Base-by-base conservation (phyloP, 1,140 invertebrate genomes). In the Mactra quadrangularis region DNA sequence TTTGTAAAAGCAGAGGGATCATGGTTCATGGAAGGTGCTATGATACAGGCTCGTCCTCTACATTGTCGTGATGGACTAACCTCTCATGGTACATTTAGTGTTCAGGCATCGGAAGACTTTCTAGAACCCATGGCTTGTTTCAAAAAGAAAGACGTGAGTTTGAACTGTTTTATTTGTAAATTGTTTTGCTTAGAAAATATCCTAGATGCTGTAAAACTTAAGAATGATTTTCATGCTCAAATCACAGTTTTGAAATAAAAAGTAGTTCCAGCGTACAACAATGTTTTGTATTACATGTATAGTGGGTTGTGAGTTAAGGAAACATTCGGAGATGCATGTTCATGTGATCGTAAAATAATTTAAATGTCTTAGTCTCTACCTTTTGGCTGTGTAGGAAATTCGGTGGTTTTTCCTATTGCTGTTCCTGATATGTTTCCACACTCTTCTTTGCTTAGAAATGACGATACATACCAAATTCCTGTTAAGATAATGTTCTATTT, bases 1-100 rank as follows among this genome's bases (percentile, higher is more conserved):
- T 38, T 72, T 53, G 19, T 72, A 13, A 72, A 72, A 33, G 29
- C 70, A n/a, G 55, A 50, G 19, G 75, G 57, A n/a, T 38, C 52
- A 11, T 78, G 59, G 45, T 78, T 78, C 33, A 17, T 64, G 22
- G 75, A 78, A 47, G 75, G 75, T 3, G 19, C 29, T 2, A 41
- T 78, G 38, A 38, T 78, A 25, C 75, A 78, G 22, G 33, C 33
- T n/a, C 35, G 75, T 9, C 3, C 45, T 0, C 9, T 66, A 1
- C n/a, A 60, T 35, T 78, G 75, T 64, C 15, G 17, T 13, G 47
- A 53, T 19, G 41, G 13, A 35, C 17, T 45, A 6, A 41, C 9
- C 3, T 17, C 75, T 55, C 45, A 66, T 52, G 75, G 75, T 29
- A 53, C 41, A 22, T 78, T 78, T 25, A 27, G 15, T 13, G 47